phyloP scores from a whole-genome alignment of 2,113 vertebrate species.

The Jacana jacana region DNA sequence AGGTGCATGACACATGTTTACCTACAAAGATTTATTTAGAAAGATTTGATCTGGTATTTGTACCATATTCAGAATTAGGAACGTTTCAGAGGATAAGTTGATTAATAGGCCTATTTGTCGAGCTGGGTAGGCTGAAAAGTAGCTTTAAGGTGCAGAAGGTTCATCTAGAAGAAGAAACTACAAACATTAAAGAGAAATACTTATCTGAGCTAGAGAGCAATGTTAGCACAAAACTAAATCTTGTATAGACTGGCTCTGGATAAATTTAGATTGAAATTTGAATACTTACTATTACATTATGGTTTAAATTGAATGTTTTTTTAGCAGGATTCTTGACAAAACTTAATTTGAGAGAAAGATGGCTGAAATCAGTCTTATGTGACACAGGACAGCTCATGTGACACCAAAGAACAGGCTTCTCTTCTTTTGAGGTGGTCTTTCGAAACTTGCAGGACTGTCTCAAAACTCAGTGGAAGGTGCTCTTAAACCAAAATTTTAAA shows the following conservation, averaged over 20 bases:
- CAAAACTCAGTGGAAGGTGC: background rate
- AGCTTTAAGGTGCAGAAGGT: background rate
- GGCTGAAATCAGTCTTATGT: background rate
- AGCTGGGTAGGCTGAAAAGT: background rate
- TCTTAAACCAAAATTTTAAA: background rate
- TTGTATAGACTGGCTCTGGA: background rate
- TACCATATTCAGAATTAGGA: background rate
- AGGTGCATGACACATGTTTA: background rate
- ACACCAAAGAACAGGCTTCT: background rate
- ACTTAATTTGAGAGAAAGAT: background rate
- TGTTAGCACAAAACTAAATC: background rate
- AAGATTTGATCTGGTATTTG: constrained; percentile 35
- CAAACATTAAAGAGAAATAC: background rate
- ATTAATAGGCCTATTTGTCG: background rate
- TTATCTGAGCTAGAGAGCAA: background rate
- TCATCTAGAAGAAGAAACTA: background rate
- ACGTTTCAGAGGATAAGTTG: background rate
- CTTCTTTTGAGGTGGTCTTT: background rate
- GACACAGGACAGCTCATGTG: background rate
- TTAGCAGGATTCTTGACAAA: background rate
- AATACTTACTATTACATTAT: background rate
- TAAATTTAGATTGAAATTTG: background rate
- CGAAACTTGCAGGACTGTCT: background rate
- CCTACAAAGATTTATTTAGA: constrained; percentile 13
- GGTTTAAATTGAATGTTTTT: background rate